phyloP scores from a whole-genome alignment of 2,888 invertebrate species.

The Diarsia mendica region DNA sequence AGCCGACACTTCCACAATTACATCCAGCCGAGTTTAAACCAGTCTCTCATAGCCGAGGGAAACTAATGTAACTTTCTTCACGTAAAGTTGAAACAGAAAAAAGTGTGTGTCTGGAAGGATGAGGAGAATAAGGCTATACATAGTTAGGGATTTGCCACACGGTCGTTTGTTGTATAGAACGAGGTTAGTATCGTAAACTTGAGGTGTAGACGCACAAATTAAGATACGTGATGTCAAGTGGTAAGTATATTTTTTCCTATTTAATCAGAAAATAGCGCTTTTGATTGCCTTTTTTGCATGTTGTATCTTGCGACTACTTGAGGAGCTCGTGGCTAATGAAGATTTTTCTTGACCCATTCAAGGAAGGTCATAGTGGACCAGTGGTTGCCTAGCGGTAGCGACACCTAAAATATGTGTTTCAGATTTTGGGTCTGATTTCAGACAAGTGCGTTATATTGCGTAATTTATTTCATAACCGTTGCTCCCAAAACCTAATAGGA shows the following conservation, averaged over 20 bases:
- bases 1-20: constrained; percentile 56
- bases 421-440: not conserved
- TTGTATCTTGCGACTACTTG: not conserved
- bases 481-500: not conserved
- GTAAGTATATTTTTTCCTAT: not conserved
- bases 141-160: constrained; percentile 16
- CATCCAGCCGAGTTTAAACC: constrained; percentile 42
- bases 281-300: not conserved
- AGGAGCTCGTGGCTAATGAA: too few species aligned
- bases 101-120: constrained; percentile 25
- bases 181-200: too few species aligned
- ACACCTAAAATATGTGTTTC: not conserved
- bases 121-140: constrained; percentile 30
- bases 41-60: constrained; percentile 29
- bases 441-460: not conserved
- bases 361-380: not conserved
- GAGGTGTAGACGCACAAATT: too few species aligned
- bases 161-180: not conserved
- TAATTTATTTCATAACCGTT: not conserved
- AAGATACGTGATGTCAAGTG: too few species aligned
- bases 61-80: constrained; percentile 56
- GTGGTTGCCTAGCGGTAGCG: not conserved
- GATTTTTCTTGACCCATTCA: not conserved
- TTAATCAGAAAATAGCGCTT: not conserved
- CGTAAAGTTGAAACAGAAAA: constrained; percentile 47